phyloP scores from a whole-genome alignment of 2,888 invertebrate species.

The Netelia inedita region DNA sequence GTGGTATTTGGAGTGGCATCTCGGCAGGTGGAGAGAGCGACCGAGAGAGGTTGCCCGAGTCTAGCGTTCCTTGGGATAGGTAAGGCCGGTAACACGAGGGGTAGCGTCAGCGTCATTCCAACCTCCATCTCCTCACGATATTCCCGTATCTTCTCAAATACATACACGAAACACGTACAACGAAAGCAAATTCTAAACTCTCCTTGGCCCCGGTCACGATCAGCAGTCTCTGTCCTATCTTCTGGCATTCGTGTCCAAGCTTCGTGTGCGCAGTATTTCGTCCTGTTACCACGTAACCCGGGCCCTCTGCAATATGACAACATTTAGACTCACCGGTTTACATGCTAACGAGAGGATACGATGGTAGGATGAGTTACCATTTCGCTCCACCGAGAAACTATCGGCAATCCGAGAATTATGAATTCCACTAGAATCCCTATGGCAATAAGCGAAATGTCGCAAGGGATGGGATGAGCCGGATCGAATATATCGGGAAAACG shows the following conservation, averaged over 20 bases:
- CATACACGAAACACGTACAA: constrained; percentile 34
- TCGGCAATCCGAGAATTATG: too few species aligned
- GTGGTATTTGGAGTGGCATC: constrained; percentile 47
- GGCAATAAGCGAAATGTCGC: too few species aligned
- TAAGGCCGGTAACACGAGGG: not conserved
- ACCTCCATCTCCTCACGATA: constrained; percentile 6
- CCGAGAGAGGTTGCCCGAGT: not conserved
- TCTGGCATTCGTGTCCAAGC: not conserved
- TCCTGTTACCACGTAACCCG: constrained; percentile 22
- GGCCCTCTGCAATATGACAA: constrained; percentile 25
- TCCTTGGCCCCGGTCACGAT: constrained; percentile 35
- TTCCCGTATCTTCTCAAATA: constrained; percentile 23
- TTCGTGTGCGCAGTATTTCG: constrained; percentile 7
- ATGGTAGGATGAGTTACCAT: not conserved
- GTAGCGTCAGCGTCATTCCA: constrained; percentile 32
- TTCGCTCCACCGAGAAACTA: not conserved
- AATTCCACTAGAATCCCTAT: too few species aligned
- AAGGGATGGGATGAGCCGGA: too few species aligned
- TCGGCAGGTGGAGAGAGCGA: constrained; percentile 26
- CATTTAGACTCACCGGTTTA: constrained; percentile 17
- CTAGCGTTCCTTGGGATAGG: not conserved
- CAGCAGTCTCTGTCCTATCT: constrained; percentile 10
- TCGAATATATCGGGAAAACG: too few species aligned
- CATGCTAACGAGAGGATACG: constrained; percentile 28
- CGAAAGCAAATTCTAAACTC: constrained; percentile 60